Base-by-base conservation (phyloP, 2,888 invertebrate genomes). In the Nomada flava region DNA sequence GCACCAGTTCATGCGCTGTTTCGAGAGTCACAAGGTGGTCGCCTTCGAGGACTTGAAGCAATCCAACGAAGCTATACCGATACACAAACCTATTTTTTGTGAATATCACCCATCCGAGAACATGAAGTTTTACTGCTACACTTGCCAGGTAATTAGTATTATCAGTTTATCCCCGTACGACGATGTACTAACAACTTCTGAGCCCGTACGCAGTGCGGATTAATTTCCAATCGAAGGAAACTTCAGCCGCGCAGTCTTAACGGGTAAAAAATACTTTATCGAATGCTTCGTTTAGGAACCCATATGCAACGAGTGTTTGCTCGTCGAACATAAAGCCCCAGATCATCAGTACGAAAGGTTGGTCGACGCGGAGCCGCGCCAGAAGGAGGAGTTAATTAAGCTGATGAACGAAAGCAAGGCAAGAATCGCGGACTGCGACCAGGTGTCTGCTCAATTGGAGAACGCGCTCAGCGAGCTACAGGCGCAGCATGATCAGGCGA, bases 1-100 rank as follows among this genome's bases (percentile, higher is more conserved):
- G 78, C 99, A 99, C 94, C 97, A 98, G 94, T 98, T 97, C 92
- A 99, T 99, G 99, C 96, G 98, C 88, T 98, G 98, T 94, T 99
- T 99, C 93, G 98, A 99, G 94, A 98, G 98, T 91, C 99, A 99
- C 94, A 96, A 97, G 94, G 98, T 98, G 55, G 96, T 98, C 71
- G 96, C 97, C 60, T 96, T 98, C 92, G 98, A 98, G 91, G 98
- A 98, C 88, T 95, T 98, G 92, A 96, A 96, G 90, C 95, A 96
- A 89, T 96, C 97, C 86, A 96, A 96, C 90, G 96, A 97, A 92
- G 96, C 97, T 90, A 95, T 97, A 86, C 97, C 97, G 71, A 96
- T 98, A 87, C 98, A 98, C 92, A 98, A 98, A 94, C 98, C 98
- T 55, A 96, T 98, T 79, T 97, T 97, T 92, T 98, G 98, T 93